Percentiles rank a stretch among this genome's conserved stretches.
These are phyloP conservation scores for Semotilus atromaculatus DNA, from an alignment of 2,797 vertebrate genomes.

Conservation along the genomic window DNA sequence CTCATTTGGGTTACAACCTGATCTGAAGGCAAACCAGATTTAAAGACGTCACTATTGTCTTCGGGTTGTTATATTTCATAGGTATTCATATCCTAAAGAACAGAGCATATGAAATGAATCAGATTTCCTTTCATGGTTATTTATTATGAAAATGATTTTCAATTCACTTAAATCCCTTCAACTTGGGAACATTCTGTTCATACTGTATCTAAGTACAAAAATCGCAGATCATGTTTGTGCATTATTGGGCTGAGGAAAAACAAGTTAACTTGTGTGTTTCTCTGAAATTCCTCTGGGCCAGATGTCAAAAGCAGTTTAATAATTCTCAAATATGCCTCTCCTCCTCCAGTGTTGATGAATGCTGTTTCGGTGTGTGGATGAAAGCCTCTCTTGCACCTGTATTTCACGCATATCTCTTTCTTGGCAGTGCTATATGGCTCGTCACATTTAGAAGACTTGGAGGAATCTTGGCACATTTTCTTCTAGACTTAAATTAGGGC, in stretches of 20 bases:
- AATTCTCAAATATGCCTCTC: slow-evolving; percentile 26
- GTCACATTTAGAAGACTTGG: not conserved
- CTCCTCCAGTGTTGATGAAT: slow-evolving; percentile 13
- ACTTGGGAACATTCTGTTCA: slow-evolving; percentile 37
- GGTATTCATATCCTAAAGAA: slow-evolving; percentile 13
- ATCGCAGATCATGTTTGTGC: slow-evolving; percentile 26
- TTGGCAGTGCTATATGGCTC: not conserved
- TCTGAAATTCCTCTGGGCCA: slow-evolving; percentile 48
- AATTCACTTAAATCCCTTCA: slow-evolving; percentile 43
- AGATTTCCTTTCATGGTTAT: not conserved
- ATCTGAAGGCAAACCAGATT: slow-evolving; percentile 34
- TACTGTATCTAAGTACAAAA: slow-evolving; percentile 4
- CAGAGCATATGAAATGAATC: slow-evolving; percentile 15
- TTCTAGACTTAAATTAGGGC: not conserved
- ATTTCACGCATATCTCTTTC: not conserved
- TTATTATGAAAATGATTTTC: slow-evolving; percentile 44
- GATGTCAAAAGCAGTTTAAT: slow-evolving; percentile 47
- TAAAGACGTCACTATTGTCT: slow-evolving; percentile 17
- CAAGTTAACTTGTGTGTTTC: slow-evolving; percentile 29
- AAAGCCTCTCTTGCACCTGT: slow-evolving; percentile 4
- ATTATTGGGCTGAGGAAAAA: slow-evolving; percentile 27
- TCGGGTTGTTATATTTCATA: slow-evolving; percentile 16
- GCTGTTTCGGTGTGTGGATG: not conserved
- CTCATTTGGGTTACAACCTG: slow-evolving; percentile 14
- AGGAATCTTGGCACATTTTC: not conserved